Base-by-base conservation (phyloP, 2,113 vertebrate genomes). In the Chitala chitala region DNA sequence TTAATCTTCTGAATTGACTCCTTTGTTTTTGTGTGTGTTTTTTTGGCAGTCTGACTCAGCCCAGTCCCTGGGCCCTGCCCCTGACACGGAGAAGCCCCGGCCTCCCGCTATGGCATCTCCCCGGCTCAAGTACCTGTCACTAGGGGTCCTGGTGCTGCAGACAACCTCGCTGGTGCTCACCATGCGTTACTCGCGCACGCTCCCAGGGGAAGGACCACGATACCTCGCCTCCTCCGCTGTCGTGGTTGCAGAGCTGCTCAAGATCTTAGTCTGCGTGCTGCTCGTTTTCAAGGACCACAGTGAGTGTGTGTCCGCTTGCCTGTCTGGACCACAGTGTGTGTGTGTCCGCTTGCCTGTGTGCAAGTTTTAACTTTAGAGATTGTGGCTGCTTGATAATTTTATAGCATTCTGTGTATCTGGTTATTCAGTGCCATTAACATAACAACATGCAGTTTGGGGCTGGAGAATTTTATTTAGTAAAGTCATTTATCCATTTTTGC, bases 221-320 rank as follows among this genome's bases (percentile, higher is more conserved):
- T 99, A 99, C 86, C 89, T 99, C 42, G 95, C 97, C 69, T 99
- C 97, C 53, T 98, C 97, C 5, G 97, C 97, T 2, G 96, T 99
- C 78, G 96, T 99, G 82, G 85, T 91, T 78, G 96, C 97, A 36
- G 97, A 99, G 81, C 82, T 98, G 71, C 84, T 98, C 86, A 98
- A 99, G 89, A 98, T 99, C 81, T 76, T 92, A 74, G 83, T 93
- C 82, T 99, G 96, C 74, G 54, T 98, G 81, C 78, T 97, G 0
- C 89, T 99, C 50, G 94, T 98, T 86, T 94, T 94, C 85, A 98
- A 95, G 85, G 96, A 98, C 40, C 92, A 93, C 89, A 95, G 97
- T 99, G 91, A 84, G 96, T 91, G 33, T 36, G 5, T 9, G 10
- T 1, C 9, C 10, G 33, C 50, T 5, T 42, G 20, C 42, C 10